Percentiles rank a stretch among this genome's conserved stretches.
phyloP scores from a whole-genome alignment of 2,888 invertebrate species.

The Hartigia nigra region DNA sequence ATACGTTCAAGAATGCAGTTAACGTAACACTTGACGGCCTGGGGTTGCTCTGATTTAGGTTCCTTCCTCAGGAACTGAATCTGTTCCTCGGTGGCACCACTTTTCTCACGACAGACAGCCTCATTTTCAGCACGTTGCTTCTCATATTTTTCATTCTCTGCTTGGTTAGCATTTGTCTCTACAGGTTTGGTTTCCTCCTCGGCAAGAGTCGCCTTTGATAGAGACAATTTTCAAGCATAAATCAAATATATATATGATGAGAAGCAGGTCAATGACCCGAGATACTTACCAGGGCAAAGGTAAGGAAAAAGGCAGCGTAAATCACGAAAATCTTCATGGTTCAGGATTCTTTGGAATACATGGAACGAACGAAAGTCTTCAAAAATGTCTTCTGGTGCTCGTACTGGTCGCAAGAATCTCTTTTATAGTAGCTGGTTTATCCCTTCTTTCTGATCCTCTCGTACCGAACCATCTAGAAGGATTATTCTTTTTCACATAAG shows the following conservation, averaged over 20 bases:
- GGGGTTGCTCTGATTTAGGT: slow-evolving; percentile 14
- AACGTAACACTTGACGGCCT: slow-evolving; percentile 23
- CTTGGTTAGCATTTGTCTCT: neutral
- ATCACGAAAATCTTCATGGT: slow-evolving; percentile 13
- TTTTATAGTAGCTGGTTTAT: neutral
- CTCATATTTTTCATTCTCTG: neutral
- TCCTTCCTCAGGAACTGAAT: slow-evolving; percentile 12
- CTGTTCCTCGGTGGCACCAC: slow-evolving; percentile 21
- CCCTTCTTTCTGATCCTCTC: neutral
- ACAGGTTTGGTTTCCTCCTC: neutral
- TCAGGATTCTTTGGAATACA: neutral
- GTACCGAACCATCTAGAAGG: neutral
- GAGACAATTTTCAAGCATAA: neutral
- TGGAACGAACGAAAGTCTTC: neutral
- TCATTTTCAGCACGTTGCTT: neutral
- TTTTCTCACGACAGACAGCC: slow-evolving; percentile 18
- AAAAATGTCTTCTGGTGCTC: neutral
- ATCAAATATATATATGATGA: neutral
- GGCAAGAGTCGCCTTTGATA: neutral
- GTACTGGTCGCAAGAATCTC: neutral
- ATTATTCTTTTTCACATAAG: neutral
- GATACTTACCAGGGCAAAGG: slow-evolving; percentile 9
- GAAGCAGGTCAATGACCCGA: neutral
- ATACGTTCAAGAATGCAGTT: slow-evolving; percentile 17
- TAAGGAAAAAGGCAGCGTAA: neutral